Evolutionary conservation across 2,888 invertebrate species (phyloP).

Genomic region (Pilophorus perplexus): DNA sequence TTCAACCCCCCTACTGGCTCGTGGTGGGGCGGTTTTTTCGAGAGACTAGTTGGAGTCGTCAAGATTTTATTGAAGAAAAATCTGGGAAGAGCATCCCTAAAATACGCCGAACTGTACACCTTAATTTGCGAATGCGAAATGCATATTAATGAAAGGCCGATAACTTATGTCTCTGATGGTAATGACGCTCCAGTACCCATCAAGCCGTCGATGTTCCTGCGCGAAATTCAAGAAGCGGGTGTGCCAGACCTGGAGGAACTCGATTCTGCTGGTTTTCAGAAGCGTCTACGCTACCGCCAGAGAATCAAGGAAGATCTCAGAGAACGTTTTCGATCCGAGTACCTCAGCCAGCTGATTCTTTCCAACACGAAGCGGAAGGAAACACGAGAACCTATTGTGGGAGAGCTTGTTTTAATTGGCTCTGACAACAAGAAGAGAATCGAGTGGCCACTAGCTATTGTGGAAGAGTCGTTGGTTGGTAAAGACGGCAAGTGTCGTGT

Average conservation of each 20-base stretch:
- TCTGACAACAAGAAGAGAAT: background rate
- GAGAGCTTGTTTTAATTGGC: conserved; percentile 22
- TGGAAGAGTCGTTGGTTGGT: background rate
- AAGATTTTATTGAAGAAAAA: background rate
- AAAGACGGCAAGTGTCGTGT: conserved; percentile 12
- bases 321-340: background rate
- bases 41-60: background rate
- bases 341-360: background rate
- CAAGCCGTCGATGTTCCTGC: background rate
- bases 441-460: conserved; percentile 36
- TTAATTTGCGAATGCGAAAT: conserved; percentile 28
- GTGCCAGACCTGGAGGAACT: background rate
- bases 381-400: background rate
- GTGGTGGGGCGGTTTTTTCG: background rate
- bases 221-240: background rate
- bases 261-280: background rate
- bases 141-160: conserved; percentile 35
- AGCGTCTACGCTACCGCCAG: background rate
- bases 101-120: background rate
- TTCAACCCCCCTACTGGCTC: background rate
- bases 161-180: conserved; percentile 39
- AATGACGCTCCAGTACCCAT: background rate
- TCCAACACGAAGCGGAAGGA: background rate
- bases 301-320: background rate
- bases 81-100: background rate